phyloP scores from a whole-genome alignment of 2,113 vertebrate genomes.

The Ploceus nigricollis region DNA sequence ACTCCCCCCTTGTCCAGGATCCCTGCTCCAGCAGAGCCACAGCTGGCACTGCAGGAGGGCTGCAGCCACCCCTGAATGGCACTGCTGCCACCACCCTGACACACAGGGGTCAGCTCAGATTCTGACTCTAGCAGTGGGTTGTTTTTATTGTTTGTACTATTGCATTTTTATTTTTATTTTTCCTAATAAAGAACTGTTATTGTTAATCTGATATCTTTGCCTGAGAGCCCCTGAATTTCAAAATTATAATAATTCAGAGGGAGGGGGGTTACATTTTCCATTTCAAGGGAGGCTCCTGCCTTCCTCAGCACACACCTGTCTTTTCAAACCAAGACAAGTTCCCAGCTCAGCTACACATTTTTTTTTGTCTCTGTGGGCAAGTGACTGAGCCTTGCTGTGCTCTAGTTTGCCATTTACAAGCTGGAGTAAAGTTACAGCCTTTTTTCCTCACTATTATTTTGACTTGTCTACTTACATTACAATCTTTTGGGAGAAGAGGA shows the following conservation, averaged over 20 bases:
- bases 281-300: neutral
- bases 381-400: neutral
- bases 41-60: too few relatives aligned
- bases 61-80: too few relatives aligned
- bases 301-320: neutral
- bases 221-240: too few relatives aligned
- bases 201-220: too few relatives aligned
- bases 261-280: neutral
- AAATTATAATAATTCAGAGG: neutral
- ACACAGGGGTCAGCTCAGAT: too few relatives aligned
- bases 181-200: too few relatives aligned
- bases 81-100: too few relatives aligned
- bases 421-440: conserved; percentile 11
- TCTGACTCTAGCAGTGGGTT: too few relatives aligned
- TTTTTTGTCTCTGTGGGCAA: neutral
- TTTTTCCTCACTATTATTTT: conserved; percentile 17
- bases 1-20: too few relatives aligned
- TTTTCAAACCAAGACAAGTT: neutral
- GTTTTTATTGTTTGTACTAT: too few relatives aligned
- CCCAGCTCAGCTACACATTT: neutral
- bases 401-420: neutral
- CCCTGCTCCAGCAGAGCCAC: too few relatives aligned
- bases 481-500: conserved; percentile 19
- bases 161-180: too few relatives aligned
- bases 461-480: conserved; percentile 44